A percentile compares a stretch with the other conserved stretches of the same genome.
These are phyloP conservation scores for Seira musarum DNA, from an alignment of 2,888 invertebrate genomes.

Conservation along the genomic window DNA sequence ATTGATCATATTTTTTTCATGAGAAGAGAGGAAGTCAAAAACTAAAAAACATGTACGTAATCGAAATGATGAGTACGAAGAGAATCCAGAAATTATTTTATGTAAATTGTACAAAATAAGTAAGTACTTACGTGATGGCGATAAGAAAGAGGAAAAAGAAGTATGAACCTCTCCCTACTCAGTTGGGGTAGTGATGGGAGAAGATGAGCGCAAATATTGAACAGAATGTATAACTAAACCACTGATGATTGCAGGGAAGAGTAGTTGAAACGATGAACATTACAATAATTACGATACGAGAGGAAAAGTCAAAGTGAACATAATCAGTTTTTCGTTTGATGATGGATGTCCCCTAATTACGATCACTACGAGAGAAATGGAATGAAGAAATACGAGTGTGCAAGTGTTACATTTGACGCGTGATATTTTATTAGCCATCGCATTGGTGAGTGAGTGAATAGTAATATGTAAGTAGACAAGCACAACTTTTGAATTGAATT, in stretches of 20 bases:
- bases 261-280: no score
- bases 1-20: no score
- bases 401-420: neutral
- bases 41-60: no score
- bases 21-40: no score
- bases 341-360: slow-evolving; percentile 19
- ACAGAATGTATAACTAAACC: neutral
- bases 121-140: no score
- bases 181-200: neutral
- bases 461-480: no score
- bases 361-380: neutral
- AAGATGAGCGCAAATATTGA: neutral
- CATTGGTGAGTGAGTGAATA: no score
- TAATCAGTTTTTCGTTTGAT: neutral
- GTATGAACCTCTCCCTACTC: neutral
- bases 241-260: neutral
- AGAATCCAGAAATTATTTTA: no score
- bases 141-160: neutral
- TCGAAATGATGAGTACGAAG: no score
- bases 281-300: neutral
- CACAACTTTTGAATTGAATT: neutral
- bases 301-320: neutral
- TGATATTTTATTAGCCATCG: neutral
- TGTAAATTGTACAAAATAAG: no score
- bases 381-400: neutral